These are phyloP conservation scores for Phocoena phocoena DNA, from an alignment of 2,113 vertebrate genomes.

Conservation along the genomic window DNA sequence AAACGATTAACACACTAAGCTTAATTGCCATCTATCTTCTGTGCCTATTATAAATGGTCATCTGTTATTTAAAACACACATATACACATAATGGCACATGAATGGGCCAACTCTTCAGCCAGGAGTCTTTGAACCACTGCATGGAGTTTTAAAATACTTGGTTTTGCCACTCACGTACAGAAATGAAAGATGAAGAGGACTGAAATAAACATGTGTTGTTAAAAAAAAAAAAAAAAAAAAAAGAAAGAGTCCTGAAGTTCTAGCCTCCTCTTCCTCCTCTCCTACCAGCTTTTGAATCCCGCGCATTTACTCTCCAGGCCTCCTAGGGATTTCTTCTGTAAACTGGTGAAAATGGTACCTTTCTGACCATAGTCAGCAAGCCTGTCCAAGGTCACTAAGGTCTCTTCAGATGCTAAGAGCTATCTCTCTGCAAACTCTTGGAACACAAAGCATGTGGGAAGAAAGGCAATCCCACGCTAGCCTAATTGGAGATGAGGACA, in stretches of 20 bases:
- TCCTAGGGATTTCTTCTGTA: background rate
- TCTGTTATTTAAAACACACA: background rate
- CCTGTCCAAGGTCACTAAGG: background rate
- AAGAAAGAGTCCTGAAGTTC: background rate
- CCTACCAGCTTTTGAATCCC: background rate
- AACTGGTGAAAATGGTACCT: background rate
- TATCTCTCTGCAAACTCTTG: background rate
- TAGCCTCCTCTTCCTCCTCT: background rate
- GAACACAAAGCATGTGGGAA: background rate
- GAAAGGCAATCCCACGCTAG: background rate
- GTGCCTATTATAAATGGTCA: background rate
- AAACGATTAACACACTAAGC: background rate
- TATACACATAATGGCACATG: rapidly evolving
- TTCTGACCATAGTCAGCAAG: background rate
- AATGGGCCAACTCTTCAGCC: background rate
- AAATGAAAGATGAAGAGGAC: constrained; percentile 21
- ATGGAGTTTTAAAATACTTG: background rate
- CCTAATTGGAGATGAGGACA: background rate
- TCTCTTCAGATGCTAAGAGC: background rate
- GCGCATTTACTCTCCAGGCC: background rate
- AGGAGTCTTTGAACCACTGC: background rate
- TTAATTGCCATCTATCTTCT: background rate
- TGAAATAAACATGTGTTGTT: background rate
- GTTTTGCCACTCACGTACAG: background rate
- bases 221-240: background rate